Evolutionary conservation across 2,113 vertebrate species (phyloP), one percentile per base, ranked within the genome.

Genomic region (Taurulus bubalis): DNA sequence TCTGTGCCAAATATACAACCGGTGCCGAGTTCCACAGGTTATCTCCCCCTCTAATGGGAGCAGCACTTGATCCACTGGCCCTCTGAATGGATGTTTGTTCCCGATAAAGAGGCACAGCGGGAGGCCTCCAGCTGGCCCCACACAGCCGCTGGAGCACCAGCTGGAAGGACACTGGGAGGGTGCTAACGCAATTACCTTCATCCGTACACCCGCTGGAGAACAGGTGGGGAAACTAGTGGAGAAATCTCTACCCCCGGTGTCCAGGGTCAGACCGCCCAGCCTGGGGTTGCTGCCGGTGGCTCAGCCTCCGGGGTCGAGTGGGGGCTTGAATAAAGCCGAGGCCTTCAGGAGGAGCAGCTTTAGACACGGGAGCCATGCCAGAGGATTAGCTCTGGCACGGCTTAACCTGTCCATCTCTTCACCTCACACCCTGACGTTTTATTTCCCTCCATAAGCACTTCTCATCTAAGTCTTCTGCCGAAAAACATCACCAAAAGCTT

Each of bases 111-210:
- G 60, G 32, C 71, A 51, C 83, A 40, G 66, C 74, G 51, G 85
- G 87, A n/a, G 87, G 80, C 73, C 72, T 80, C 68, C 91, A 90
- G 87, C 89, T 89, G 89, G 79, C 16, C 47, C 42, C 26, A 32
- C 65, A 56, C 67, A 74, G 40, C 42, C 15, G 1, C 34, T 32
- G 30, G 30, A 32, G 30, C 30, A 80, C 80, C 86, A 91, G 88
- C 87, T 90, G 90, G 84, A 84, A 64, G 56, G 42, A 3, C 40
- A 42, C n/a, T n/a, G n/a, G n/a, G n/a, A 83, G 66, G 55, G 40
- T 47, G 11, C 30, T 63, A 67, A 89, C 71, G 42, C 77, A 88
- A 76, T 85, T 72, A 83, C 40, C 58, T 72, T 56, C 62, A 65
- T 59, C 59, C 38, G 42, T 34, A 58, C 70, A 63, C 24, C 36